Evolutionary conservation across 2,113 vertebrate species (phyloP).

Genomic region (Zosterops lateralis): DNA sequence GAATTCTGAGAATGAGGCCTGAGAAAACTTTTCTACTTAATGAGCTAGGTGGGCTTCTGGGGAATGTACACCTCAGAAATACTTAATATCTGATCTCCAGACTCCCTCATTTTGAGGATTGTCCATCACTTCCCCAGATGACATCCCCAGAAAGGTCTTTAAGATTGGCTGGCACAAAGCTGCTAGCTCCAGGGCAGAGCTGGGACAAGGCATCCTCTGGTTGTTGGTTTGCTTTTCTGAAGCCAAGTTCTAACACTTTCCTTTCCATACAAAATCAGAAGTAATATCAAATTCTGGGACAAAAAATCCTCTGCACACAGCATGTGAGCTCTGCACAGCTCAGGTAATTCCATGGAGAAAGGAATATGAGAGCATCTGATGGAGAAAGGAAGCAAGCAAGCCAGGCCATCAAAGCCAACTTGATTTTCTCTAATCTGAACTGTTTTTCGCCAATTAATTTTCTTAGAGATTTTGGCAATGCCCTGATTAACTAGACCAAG

Average conservation of each 20-base stretch:
- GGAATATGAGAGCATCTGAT: background rate
- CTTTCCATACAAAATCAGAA: background rate
- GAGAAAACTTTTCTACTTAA: background rate
- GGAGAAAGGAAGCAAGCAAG: background rate
- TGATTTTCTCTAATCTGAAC: background rate
- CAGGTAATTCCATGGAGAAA: background rate
- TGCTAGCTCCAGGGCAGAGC: background rate
- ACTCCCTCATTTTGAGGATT: background rate
- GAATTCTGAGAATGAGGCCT: background rate
- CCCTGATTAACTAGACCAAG: background rate
- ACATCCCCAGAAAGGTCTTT: background rate
- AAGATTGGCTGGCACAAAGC: background rate
- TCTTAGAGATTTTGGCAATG: background rate
- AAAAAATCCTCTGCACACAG: background rate
- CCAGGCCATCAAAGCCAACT: background rate
- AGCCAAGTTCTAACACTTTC: background rate
- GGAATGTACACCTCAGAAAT: background rate
- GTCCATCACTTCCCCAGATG: background rate
- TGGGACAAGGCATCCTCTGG: background rate
- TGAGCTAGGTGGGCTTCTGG: background rate
- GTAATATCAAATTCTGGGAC: background rate
- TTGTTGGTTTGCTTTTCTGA: background rate
- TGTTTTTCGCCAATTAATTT: background rate
- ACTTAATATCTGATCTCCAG: background rate
- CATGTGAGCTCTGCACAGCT: background rate